Percentiles rank a stretch among this genome's conserved stretches.
Evolutionary conservation across 2,888 invertebrate genomes (phyloP).

Genomic region (Ceriagrion tenellum): DNA sequence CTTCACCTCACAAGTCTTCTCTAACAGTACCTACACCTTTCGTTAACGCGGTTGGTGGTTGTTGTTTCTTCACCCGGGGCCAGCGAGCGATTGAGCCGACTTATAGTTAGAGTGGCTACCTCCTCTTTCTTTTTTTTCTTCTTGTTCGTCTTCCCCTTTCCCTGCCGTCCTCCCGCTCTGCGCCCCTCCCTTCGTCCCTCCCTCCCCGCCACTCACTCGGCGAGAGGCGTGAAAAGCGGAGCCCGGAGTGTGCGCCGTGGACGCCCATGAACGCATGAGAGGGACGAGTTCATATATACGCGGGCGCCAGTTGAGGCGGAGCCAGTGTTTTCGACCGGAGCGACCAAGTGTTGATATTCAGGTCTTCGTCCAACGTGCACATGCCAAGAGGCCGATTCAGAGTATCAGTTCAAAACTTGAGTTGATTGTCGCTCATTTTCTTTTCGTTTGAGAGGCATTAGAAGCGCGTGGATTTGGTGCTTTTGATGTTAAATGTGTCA

Average conservation of each 20-base stretch:
- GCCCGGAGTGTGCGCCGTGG: slow-evolving; percentile 20
- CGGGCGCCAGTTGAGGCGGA: background rate
- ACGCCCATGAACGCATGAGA: background rate
- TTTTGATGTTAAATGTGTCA: background rate
- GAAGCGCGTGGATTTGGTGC: background rate
- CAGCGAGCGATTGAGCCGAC: background rate
- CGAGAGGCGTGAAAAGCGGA: background rate
- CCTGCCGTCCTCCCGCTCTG: background rate
- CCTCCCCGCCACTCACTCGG: background rate
- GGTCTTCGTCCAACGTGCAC: background rate
- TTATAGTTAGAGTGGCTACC: background rate
- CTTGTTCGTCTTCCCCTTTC: background rate
- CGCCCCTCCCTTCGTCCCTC: background rate
- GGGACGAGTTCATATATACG: background rate
- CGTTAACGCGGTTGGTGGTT: background rate
- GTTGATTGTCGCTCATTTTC: background rate
- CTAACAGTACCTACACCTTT: slow-evolving; percentile 6
- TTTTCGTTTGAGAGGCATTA: background rate
- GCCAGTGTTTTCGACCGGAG: background rate
- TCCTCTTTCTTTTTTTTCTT: background rate
- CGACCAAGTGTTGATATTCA: background rate
- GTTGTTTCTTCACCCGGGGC: background rate
- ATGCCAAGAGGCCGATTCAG: background rate
- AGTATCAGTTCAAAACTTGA: background rate
- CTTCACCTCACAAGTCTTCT: background rate